Conservation (phyloP, 2,888 invertebrate genomes). For the Thumatha senex region DNA sequence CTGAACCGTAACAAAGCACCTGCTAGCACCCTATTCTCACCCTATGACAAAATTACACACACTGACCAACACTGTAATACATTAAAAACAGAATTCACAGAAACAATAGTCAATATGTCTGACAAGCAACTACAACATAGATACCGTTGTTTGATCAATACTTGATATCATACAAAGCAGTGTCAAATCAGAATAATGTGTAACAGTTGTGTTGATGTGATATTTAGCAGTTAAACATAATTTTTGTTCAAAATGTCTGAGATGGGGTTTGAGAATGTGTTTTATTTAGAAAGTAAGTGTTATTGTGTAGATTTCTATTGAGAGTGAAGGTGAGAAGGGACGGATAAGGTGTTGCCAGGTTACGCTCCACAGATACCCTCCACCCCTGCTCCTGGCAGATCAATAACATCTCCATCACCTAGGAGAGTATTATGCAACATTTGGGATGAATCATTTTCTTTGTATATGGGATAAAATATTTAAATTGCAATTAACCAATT, state of each 20-base stretch:
- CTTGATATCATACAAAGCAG: conserved; percentile 53
- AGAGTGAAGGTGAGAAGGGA: conserved; percentile 60
- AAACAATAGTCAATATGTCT: conserved; percentile 46
- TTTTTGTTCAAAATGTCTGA: conserved; percentile 67
- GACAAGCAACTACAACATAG: conserved; percentile 48
- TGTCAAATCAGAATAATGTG: conserved; percentile 61
- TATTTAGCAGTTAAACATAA: conserved; percentile 39
- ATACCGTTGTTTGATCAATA: conserved; percentile 79
- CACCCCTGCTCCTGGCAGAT: conserved; percentile 65
- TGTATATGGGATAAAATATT: conserved; percentile 8
- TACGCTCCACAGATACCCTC: conserved; percentile 69
- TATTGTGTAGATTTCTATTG: conserved; percentile 52
- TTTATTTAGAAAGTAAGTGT: conserved; percentile 81
- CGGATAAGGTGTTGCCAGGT: conserved; percentile 77
- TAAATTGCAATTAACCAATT: not conserved
- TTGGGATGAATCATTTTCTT: conserved; percentile 38
- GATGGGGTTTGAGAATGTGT: conserved; percentile 80
- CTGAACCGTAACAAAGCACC: conserved; percentile 68
- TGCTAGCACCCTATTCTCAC: conserved; percentile 63
- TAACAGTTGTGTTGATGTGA: conserved; percentile 48
- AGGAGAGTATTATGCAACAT: conserved; percentile 76
- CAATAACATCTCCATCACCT: conserved; percentile 76
- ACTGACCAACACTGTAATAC: conserved; percentile 46
- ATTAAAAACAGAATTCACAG: conserved; percentile 38
- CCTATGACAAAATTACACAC: conserved; percentile 53